Conservation (phyloP, 2,888 invertebrate species). For the Mythimna albipuncta region DNA sequence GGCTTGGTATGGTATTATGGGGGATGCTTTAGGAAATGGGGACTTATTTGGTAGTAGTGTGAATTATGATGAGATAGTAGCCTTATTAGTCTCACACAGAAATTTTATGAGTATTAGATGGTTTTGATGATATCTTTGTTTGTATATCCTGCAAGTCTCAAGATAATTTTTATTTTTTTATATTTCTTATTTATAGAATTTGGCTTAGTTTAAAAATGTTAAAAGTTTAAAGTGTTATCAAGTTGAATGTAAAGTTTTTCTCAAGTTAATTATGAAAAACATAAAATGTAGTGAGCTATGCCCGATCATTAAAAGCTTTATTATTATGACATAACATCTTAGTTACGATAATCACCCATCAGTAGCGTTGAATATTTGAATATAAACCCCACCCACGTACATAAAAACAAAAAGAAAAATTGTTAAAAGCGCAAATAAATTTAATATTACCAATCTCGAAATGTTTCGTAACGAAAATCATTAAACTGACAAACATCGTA, state of each 20-base stretch:
- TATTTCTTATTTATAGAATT: background rate
- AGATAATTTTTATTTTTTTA: no score
- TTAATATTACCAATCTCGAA: constrained; percentile 79
- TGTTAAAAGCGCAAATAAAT: constrained; percentile 78
- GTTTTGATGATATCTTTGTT: no score
- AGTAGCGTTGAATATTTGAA: constrained; percentile 58
- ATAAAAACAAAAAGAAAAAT: constrained; percentile 67
- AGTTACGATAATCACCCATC: constrained; percentile 62
- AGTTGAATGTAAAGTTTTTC: constrained; percentile 34
- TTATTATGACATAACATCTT: constrained; percentile 60
- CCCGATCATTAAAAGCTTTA: constrained; percentile 63
- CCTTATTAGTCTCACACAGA: no score
- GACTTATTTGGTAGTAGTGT: constrained; percentile 10
- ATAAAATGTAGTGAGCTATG: constrained; percentile 54
- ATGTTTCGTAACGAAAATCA: constrained; percentile 84
- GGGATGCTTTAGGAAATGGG: background rate
- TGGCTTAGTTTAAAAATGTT: background rate
- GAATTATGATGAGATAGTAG: background rate
- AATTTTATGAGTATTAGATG: no score
- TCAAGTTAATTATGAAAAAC: constrained; percentile 44
- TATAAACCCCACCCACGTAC: constrained; percentile 55
- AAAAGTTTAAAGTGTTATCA: constrained; percentile 21
- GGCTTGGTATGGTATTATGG: background rate
- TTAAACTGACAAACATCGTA: constrained; percentile 88
- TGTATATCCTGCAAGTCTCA: no score